Base-by-base conservation (phyloP, 2,888 invertebrate genomes). In the Phortica magna region DNA sequence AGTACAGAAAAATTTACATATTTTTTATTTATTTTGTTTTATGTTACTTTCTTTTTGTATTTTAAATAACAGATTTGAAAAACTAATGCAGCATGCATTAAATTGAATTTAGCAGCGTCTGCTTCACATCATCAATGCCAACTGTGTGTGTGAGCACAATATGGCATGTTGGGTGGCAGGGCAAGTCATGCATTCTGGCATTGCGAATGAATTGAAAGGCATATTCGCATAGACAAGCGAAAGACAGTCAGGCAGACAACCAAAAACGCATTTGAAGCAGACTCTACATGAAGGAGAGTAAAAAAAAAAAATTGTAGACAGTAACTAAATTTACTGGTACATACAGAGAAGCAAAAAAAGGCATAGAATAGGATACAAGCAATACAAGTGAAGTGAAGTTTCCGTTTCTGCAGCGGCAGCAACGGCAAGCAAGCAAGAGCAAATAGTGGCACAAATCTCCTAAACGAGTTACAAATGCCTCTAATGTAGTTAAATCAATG, bases 401-500 rank as follows among this genome's bases (percentile, higher is more conserved):
- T 31, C 2, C 31, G 22, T 2, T 57, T 53, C 53, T 42, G 39
- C 42, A 74, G 48, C 68, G 68, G 41, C 72, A 73, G n/a, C 53
- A n/a, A n/a, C 53, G 53, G 17, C 59, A 17, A 7, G 17, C 59
- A 14, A 14, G 48, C 68, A 17, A 31, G 31, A 31, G 43, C 70
- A 53, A 53, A 42, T 53, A 17, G 70, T 39, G 78, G 79, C 80
- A 80, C 81, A 82, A 82, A 79, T 87, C 84, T 88, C 79, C 81
- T 83, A 84, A 83, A 84, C 84, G 83, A 86, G 80, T 83, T 87
- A 89, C 90, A 90, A 90, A 90, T 90, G 90, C 90, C 90, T 84
- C 87, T 89, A 90, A 90, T 90, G 90, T 88, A 88, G 90, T 90
- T 91, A 90, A 91, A 91, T 90, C 90, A 90, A 88, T 88, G 90